These are phyloP conservation scores for Notospermus geniculatus DNA, from an alignment of 1,140 invertebrate genomes.

Conservation along the genomic window DNA sequence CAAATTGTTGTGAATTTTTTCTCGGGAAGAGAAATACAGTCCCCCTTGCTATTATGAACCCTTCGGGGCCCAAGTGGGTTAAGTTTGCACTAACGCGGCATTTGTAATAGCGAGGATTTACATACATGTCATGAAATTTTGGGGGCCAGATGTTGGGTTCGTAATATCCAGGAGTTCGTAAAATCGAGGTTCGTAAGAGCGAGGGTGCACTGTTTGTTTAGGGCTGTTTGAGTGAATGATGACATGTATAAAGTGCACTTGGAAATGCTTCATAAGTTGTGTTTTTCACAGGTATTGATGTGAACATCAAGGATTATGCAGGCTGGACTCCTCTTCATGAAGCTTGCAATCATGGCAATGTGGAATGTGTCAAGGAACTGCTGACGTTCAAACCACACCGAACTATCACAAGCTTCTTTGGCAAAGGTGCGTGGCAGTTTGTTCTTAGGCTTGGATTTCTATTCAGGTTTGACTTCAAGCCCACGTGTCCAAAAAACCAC, in stretches of 20 bases:
- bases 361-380: constrained; percentile 75
- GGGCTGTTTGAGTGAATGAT: too few species aligned
- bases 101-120: too few species aligned
- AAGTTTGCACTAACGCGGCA: not conserved
- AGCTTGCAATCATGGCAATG: constrained; percentile 80
- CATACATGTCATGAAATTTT: too few species aligned
- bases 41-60: too few species aligned
- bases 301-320: constrained; percentile 68
- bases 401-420: constrained; percentile 34
- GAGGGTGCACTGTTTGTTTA: too few species aligned
- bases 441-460: too few species aligned
- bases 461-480: not conserved
- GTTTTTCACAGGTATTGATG: constrained; percentile 34
- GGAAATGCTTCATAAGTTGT: constrained; percentile 3
- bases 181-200: too few species aligned
- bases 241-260: not conserved
- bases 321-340: constrained; percentile 94
- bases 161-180: too few species aligned
- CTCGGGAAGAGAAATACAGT: too few species aligned
- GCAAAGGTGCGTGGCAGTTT: constrained; percentile 25
- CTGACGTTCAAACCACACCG: constrained; percentile 56
- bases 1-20: too few species aligned
- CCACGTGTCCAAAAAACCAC: not conserved
- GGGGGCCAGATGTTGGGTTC: too few species aligned
- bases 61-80: too few species aligned